Base-by-base conservation (phyloP, 2,113 vertebrate genomes). In the Nymphicus hollandicus region DNA sequence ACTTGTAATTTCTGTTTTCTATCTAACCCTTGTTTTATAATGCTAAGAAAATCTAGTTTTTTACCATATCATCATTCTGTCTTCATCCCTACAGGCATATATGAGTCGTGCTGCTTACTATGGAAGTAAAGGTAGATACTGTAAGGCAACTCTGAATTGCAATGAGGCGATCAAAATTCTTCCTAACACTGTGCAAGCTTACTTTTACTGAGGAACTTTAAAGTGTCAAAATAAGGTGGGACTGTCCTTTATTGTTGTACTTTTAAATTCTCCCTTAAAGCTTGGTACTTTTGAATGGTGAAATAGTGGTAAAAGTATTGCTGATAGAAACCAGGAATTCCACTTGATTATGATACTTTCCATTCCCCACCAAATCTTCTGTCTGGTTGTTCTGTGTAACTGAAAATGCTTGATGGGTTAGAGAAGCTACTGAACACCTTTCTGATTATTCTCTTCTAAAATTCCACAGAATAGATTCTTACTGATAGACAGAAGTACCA, bases 121-220 rank as follows among this genome's bases (percentile, higher is more conserved):
- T 83, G 98, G 97, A 61, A 91, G 95, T 58, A 96, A 98, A 91
- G 97, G 97, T 18, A 97, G 98, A 95, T 98, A 97, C 50, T 97
- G 98, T 17, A 98, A 98, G 89, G 98, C 98, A 81, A 98, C 98
- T 80, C 95, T 98, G 86, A 98, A 98, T 89, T 98, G 98, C 95
- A 98, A 97, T 5, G 98, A 98, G 74, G 98, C 98, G 12, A 97
- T 98, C 70, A 98, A 81, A 95, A 96, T 98, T 90, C 93, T 97
- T 89, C 98, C 98, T 28, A 90, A 87, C 22, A 98, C 98, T 49
- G 93, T 95, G 47, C 97, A 76, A 89, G 98, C 97, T 55, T 98
- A 98, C 71, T 95, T 98, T 61, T 98, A 97, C 82, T 95, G 98
- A 97, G 98, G 98, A 78, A 97, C 97, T 92, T 94, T 98, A 79